Evolutionary conservation across 2,888 invertebrate species (phyloP).

Genomic region (Leucophenga maculata): DNA sequence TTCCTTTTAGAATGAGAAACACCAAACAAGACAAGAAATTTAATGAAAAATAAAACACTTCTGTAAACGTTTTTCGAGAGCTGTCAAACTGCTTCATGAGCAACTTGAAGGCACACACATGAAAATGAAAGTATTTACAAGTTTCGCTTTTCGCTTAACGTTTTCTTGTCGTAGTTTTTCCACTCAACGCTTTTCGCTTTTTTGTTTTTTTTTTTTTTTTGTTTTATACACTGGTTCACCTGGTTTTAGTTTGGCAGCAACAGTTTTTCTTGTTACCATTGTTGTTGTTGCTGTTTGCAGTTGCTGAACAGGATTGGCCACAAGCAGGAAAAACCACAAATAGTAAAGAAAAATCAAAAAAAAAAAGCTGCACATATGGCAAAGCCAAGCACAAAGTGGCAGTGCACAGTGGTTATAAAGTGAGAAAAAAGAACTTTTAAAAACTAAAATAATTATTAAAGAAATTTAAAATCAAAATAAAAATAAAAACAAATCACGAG

Average conservation of each 20-base stretch:
- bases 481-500: no score
- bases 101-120: conserved; percentile 23
- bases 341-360: conserved; percentile 25
- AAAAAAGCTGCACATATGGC: conserved; percentile 32
- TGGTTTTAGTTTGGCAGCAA: conserved; percentile 46
- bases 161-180: conserved; percentile 33
- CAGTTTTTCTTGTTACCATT: conserved; percentile 36
- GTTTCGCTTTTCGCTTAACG: conserved; percentile 45
- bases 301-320: conserved; percentile 56
- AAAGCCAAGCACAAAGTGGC: conserved; percentile 16
- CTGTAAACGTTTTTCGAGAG: conserved; percentile 8
- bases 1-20: conserved; percentile 4
- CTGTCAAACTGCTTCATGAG: conserved; percentile 13
- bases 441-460: no score
- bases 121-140: conserved; percentile 61
- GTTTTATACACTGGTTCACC: conserved; percentile 54
- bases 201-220: conserved; percentile 21
- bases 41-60: no score
- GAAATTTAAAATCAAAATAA: no score
- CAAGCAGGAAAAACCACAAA: conserved; percentile 57
- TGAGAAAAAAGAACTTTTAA: no score
- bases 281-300: conserved; percentile 39
- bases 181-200: conserved; percentile 39
- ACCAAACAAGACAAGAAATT: neutral
- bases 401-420: no score